phyloP scores from a whole-genome alignment of 2,888 invertebrate genomes.

The Argyresthia albistria region DNA sequence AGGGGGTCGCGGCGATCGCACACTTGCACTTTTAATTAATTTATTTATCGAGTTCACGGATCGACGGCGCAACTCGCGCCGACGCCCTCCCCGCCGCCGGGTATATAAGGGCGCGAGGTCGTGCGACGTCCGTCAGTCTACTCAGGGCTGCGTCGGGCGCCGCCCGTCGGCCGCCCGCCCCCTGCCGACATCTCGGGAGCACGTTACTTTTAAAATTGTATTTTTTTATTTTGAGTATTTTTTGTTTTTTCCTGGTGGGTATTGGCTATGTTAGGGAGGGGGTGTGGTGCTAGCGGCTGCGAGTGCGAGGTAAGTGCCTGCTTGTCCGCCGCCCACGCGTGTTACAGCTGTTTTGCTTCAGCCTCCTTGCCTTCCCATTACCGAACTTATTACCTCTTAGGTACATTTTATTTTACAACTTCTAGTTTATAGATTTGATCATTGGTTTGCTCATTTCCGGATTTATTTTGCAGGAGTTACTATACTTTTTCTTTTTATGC shows the following conservation, averaged over 20 bases:
- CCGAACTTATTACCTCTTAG: no score
- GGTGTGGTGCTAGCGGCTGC: conserved; percentile 10
- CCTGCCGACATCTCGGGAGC: conserved; percentile 43
- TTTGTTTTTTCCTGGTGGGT: neutral
- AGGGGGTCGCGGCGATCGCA: conserved; percentile 54
- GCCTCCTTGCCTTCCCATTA: no score
- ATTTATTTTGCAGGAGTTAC: no score
- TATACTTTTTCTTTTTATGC: no score
- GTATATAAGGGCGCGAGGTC: conserved; percentile 51
- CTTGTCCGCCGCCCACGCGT: conserved; percentile 45
- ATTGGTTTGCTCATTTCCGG: no score
- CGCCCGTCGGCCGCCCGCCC: conserved; percentile 33
- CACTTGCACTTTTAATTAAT: conserved; percentile 74
- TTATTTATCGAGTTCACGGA: conserved; percentile 71
- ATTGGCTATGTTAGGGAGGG: conserved; percentile 9
- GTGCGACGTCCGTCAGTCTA: conserved; percentile 61
- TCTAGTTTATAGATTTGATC: no score
- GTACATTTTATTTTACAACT: no score
- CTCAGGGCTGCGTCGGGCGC: conserved; percentile 48
- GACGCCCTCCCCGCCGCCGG: conserved; percentile 43
- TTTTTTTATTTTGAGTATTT: neutral
- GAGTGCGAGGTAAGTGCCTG: conserved; percentile 47
- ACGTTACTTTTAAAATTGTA: conserved; percentile 42
- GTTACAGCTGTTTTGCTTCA: conserved; percentile 50
- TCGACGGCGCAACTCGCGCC: conserved; percentile 69